Conservation (phyloP, 2,113 vertebrate species). For the Callaeas wilsoni region DNA sequence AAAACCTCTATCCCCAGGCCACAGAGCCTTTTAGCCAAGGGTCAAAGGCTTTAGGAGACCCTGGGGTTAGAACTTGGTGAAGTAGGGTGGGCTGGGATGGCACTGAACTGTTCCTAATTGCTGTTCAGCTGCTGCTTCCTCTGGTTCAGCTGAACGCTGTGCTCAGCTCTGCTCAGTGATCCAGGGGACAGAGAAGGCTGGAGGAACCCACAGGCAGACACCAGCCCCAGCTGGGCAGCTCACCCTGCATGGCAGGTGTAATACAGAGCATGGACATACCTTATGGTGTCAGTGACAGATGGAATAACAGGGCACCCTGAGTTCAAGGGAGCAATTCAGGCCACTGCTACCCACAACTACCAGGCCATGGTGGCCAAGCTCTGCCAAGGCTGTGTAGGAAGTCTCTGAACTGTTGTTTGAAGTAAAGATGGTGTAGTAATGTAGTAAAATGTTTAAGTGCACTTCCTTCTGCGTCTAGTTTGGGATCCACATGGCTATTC, state of each 20-base stretch:
- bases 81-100: neutral
- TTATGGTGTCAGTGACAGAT: neutral
- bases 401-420: neutral
- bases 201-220: neutral
- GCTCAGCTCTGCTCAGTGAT: neutral
- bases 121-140: neutral
- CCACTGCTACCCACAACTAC: neutral
- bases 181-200: neutral
- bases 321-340: neutral
- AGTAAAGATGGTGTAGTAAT: neutral
- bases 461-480: neutral
- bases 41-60: neutral
- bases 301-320: neutral
- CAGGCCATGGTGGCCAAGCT: neutral
- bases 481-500: neutral
- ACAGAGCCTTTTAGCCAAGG: neutral
- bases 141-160: neutral
- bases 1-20: neutral
- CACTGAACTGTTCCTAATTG: neutral
- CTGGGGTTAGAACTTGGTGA: neutral
- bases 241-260: neutral
- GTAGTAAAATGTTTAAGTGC: neutral
- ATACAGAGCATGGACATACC: neutral
- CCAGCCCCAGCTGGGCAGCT: neutral
- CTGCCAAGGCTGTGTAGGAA: neutral